These are phyloP conservation scores for Actinia equina DNA, from an alignment of 64 coral and sea anemone genomes.

Conservation along the genomic window DNA sequence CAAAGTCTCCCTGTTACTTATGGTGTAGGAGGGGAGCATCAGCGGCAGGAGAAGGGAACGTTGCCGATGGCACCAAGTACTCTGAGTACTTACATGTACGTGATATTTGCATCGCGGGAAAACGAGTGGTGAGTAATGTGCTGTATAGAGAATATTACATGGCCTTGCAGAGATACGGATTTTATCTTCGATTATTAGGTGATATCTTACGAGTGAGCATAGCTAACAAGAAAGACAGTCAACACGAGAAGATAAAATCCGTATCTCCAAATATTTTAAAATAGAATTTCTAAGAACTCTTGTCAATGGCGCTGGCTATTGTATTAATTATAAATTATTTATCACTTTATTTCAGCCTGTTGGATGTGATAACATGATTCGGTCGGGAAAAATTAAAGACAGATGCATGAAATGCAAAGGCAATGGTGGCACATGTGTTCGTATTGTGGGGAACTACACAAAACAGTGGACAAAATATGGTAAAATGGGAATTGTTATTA, in stretches of 20 bases:
- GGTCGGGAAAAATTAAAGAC: slow-evolving; percentile 20
- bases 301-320: too few species aligned
- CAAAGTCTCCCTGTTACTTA: not conserved
- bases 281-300: too few species aligned
- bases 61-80: slow-evolving; percentile 45
- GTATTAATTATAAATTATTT: not conserved
- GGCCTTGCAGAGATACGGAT: too few species aligned
- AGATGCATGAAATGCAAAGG: slow-evolving; percentile 53
- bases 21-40: not conserved
- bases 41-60: slow-evolving; percentile 15
- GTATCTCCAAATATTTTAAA: too few species aligned
- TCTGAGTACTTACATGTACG: not conserved
- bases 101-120: slow-evolving; percentile 47
- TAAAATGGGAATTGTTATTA: too few species aligned
- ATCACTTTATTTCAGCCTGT: slow-evolving; percentile 22
- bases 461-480: slow-evolving; percentile 39
- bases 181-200: too few species aligned
- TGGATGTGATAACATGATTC: slow-evolving; percentile 34
- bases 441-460: not conserved
- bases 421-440: slow-evolving; percentile 32
- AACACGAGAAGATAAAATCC: too few species aligned
- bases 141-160: too few species aligned
- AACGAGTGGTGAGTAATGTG: slow-evolving; percentile 20
- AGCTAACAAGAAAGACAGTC: too few species aligned
- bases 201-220: too few species aligned